Evolutionary conservation across 1,140 invertebrate genomes (phyloP), one percentile per base, ranked within the genome.

Genomic region (Anthonomus grandis): DNA sequence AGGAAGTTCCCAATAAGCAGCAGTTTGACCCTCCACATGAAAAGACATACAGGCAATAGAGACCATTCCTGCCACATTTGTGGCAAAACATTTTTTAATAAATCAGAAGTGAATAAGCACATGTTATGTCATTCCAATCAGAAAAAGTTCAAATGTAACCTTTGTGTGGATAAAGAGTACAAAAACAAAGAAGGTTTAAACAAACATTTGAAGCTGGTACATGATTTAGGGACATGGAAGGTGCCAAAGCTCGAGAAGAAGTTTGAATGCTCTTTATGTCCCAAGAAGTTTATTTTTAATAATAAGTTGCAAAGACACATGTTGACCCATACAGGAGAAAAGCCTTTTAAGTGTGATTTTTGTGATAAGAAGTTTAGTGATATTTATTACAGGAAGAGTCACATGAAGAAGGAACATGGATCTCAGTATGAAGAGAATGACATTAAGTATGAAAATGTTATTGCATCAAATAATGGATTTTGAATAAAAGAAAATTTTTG

Each of bases 81-180:
- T 72, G 87, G 84, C 68, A 99, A 99, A 75, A 95, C 92, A 1
- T 99, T 98, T 70, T 95, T 95, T 12, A 96, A 98, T 74, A 76
- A 98, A 41, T 96, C 93, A 2, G 98, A 98, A 76, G 79, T 99
- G 3, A 98, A 98, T 74, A 95, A 98, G 15, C 95, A 98, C 73
- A 75, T 97, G 21, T 81, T 95, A 59, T 97, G 95, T n/a, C 96
- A 98, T 68, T 95, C 92, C 0, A 95, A 95, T 0, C 95, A 98
- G 68, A 76, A 95, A 42, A 95, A 95, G 0, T 98, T 98, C 78
- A 91, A 93, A 69, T 98, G 96, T 70, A 88, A 89, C 60, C 84
- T 93, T 2, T 97, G 95, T 74, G 87, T 86, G 51, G 87, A 86
- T 49, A 97, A 97, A 78, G 62, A 64, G 22, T 64, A 64, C 51